A percentile compares a stretch with the other conserved stretches of the same genome.
These are phyloP conservation scores for Pseudomyrmex dendroicus DNA, from an alignment of 1,140 invertebrate species.

Conservation along the genomic window DNA sequence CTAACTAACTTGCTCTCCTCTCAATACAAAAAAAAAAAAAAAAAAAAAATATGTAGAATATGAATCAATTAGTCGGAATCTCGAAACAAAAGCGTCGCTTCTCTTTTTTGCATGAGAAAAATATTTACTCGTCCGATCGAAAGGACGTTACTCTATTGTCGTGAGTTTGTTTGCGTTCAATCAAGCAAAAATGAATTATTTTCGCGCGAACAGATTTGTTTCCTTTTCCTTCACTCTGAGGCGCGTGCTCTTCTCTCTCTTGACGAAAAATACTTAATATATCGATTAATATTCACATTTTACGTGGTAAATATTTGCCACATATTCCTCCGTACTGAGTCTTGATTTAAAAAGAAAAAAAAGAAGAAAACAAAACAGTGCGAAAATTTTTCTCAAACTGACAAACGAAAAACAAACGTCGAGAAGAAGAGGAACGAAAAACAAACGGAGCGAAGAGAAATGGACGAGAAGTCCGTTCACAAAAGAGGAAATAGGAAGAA, in stretches of 20 bases:
- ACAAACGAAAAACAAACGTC: slow-evolving; percentile 28
- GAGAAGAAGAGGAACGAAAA: slow-evolving; percentile 4
- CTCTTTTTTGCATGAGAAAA: neutral
- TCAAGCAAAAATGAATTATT: slow-evolving; percentile 7
- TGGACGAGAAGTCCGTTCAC: slow-evolving; percentile 3
- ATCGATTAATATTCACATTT: neutral
- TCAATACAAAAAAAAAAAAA: slow-evolving; percentile 36
- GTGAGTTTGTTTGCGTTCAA: slow-evolving; percentile 23
- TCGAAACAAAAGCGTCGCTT: neutral
- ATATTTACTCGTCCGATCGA: too few relatives aligned
- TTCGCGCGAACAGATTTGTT: neutral
- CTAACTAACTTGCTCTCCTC: slow-evolving; percentile 41
- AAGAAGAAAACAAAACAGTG: neutral
- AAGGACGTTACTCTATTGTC: slow-evolving; percentile 36
- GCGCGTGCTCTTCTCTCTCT: neutral
- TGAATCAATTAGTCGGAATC: slow-evolving; percentile 9
- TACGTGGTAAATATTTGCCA: neutral
- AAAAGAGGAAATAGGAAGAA: neutral
- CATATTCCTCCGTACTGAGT: slow-evolving; percentile 2
- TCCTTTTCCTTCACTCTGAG: neutral
- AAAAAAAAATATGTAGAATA: too few relatives aligned
- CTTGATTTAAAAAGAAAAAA: neutral
- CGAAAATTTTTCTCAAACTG: slow-evolving; percentile 4
- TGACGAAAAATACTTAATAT: neutral
- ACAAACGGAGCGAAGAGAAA: slow-evolving; percentile 11